Evolutionary conservation across 2,888 invertebrate genomes (phyloP).

Genomic region (Sinotaia quadrata): DNA sequence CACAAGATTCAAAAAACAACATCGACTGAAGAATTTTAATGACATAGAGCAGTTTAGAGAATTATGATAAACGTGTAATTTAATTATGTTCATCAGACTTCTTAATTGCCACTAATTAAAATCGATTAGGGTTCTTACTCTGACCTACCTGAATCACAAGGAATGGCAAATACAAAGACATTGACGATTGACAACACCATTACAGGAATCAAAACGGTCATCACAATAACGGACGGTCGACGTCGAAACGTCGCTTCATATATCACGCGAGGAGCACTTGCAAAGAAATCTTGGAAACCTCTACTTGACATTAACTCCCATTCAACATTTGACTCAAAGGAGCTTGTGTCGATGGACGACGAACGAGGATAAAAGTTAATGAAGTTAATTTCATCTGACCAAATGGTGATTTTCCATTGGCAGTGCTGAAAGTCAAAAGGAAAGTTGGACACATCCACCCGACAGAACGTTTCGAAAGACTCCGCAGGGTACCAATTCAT

Average conservation of each 20-base stretch:
- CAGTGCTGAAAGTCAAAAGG: conserved; percentile 18
- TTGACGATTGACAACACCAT: conserved; percentile 14
- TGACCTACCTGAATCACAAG: conserved; percentile 25
- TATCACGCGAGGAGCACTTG: too few relatives aligned
- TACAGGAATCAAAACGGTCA: conserved; percentile 20
- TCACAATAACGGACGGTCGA: conserved; percentile 12
- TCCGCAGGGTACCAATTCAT: conserved; percentile 18
- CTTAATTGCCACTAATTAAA: too few relatives aligned
- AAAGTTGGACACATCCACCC: conserved; percentile 21
- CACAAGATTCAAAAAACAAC: too few relatives aligned
- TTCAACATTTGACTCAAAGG: conserved; percentile 1
- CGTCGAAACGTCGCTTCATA: conserved; percentile 16
- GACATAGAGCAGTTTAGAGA: too few relatives aligned
- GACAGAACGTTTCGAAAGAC: conserved; percentile 16
- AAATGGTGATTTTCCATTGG: conserved; percentile 3
- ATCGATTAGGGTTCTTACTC: too few relatives aligned
- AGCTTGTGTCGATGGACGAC: neutral
- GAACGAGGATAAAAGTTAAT: neutral
- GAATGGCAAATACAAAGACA: conserved; percentile 22
- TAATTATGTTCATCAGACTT: too few relatives aligned
- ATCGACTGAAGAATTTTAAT: too few relatives aligned
- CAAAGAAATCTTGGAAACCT: too few relatives aligned
- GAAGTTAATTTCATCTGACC: neutral
- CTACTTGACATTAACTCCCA: conserved; percentile 10
- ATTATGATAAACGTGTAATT: too few relatives aligned